phyloP scores from a whole-genome alignment of 2,888 invertebrate species.

The Tubulanus polymorphus region DNA sequence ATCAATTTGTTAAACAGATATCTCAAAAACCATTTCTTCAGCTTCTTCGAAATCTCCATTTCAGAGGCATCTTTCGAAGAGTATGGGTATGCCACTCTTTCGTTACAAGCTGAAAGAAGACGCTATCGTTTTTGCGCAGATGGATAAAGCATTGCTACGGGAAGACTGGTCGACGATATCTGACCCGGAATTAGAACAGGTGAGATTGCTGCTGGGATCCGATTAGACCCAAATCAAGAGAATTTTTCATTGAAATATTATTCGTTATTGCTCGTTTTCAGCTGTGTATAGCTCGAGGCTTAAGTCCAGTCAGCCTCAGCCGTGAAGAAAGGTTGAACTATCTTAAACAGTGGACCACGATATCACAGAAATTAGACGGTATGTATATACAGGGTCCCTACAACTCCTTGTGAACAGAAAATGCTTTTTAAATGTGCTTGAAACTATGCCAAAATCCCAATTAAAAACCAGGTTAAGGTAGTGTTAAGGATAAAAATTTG shows the following conservation, averaged over 20 bases:
- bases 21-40: no score
- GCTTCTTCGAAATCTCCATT: background rate
- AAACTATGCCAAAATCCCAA: no score
- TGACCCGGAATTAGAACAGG: background rate
- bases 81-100: background rate
- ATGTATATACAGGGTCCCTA: no score
- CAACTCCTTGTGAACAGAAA: no score
- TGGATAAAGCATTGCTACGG: background rate
- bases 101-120: background rate
- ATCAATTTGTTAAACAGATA: no score
- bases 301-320: background rate
- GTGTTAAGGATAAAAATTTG: no score
- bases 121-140: background rate
- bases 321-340: background rate
- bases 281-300: background rate
- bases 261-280: no score
- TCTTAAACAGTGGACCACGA: background rate
- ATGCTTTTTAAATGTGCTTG: no score
- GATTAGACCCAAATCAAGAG: no score
- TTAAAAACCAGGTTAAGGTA: no score
- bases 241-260: no score
- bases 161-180: background rate
- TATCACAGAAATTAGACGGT: background rate
- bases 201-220: no score
- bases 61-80: background rate